Evolutionary conservation across 2,797 vertebrate genomes (phyloP).

Genomic region (Acanthornis magna): DNA sequence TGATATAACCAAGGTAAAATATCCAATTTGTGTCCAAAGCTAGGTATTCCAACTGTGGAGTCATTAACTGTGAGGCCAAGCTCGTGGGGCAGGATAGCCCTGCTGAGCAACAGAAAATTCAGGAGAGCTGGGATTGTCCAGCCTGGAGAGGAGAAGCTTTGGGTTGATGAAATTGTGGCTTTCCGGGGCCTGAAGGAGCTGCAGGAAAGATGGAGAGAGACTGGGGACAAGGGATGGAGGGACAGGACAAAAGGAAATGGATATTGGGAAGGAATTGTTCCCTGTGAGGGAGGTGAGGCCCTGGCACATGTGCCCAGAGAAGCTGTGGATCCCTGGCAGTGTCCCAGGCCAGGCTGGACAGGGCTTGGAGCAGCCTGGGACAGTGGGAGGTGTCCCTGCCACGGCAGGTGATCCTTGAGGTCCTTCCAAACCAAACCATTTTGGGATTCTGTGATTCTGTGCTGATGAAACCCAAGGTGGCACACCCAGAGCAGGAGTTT

Average conservation of each 20-base stretch:
- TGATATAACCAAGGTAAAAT: not conserved
- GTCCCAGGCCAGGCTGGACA: not conserved
- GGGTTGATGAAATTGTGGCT: not conserved
- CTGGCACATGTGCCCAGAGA: not conserved
- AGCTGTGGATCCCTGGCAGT: not conserved
- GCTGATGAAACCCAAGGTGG: not conserved
- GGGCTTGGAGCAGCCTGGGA: not conserved
- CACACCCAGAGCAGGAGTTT: not conserved
- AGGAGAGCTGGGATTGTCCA: not conserved
- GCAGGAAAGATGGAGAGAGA: not conserved
- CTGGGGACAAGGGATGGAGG: not conserved
- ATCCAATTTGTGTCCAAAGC: not conserved
- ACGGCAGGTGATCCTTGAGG: too few relatives aligned
- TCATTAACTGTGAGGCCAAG: not conserved
- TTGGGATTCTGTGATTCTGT: too few relatives aligned
- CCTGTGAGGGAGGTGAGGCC: not conserved
- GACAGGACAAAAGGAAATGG: not conserved
- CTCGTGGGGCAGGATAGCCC: not conserved
- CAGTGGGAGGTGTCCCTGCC: not conserved
- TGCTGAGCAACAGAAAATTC: not conserved
- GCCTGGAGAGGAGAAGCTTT: not conserved
- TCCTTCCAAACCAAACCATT: not conserved
- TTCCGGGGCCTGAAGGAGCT: not conserved
- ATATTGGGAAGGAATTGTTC: accelerated
- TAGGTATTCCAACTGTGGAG: not conserved